Conservation (phyloP, 2,888 invertebrate genomes). For the Drosophila paramelanica region DNA sequence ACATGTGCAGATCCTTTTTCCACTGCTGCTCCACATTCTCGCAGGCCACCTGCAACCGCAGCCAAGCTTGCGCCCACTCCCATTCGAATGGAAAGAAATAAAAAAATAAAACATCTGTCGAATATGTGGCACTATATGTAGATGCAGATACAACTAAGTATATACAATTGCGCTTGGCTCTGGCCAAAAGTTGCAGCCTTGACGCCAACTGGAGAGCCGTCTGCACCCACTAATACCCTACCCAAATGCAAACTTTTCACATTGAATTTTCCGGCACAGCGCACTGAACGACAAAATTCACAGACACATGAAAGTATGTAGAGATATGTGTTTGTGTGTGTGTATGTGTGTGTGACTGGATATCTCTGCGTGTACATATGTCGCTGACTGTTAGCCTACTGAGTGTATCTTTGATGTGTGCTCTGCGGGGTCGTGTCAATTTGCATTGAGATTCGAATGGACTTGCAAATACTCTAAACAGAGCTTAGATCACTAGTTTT, state of each 20-base stretch:
- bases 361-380: conserved; percentile 5
- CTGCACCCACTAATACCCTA: conserved; percentile 15
- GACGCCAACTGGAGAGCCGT: conserved; percentile 30
- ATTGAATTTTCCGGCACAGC: conserved; percentile 75
- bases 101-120: conserved; percentile 61
- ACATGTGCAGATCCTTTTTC: conserved; percentile 22
- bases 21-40: conserved; percentile 67
- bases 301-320: conserved; percentile 32
- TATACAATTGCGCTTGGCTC: conserved; percentile 61
- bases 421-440: conserved; percentile 18
- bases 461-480: background rate
- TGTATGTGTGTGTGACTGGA: conserved; percentile 27
- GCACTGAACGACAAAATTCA: conserved; percentile 65
- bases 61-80: conserved; percentile 1
- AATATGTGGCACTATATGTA: conserved; percentile 41
- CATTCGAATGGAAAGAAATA: no score
- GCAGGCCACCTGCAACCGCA: conserved; percentile 36
- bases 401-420: background rate
- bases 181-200: conserved; percentile 65
- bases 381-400: conserved; percentile 11
- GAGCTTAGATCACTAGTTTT: background rate
- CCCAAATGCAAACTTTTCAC: conserved; percentile 75
- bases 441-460: background rate
- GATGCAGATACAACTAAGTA: conserved; percentile 56
- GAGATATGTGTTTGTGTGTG: conserved; percentile 2